phyloP scores from a whole-genome alignment of 1,140 invertebrate species.

The Marisa cornuarietis region DNA sequence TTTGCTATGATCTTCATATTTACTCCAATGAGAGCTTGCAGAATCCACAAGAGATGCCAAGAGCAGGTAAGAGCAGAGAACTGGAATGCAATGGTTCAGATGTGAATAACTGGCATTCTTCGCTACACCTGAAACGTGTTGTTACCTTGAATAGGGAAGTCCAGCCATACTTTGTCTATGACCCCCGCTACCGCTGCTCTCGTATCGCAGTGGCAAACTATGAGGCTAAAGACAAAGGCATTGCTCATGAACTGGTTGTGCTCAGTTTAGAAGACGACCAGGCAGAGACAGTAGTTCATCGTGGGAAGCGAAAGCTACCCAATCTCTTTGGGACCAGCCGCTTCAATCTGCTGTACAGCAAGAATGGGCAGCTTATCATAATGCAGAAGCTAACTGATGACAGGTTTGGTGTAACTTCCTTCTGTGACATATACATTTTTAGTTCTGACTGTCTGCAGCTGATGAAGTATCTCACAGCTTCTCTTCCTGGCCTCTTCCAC shows the following conservation, averaged over 20 bases:
- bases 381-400: slow-evolving; percentile 42
- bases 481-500: slow-evolving; percentile 31
- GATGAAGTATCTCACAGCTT: slow-evolving; percentile 32
- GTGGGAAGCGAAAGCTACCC: slow-evolving; percentile 33
- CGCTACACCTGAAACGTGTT: slow-evolving; percentile 15
- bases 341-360: slow-evolving; percentile 35
- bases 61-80: background rate
- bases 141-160: slow-evolving; percentile 37
- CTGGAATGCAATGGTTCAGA: too few relatives aligned
- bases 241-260: slow-evolving; percentile 33
- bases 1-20: slow-evolving; percentile 36
- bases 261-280: slow-evolving; percentile 19
- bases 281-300: slow-evolving; percentile 11
- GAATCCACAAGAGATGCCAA: background rate
- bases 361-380: slow-evolving; percentile 35
- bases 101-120: too few relatives aligned
- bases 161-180: slow-evolving; percentile 40
- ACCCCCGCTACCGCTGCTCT: slow-evolving; percentile 35
- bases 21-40: slow-evolving; percentile 28
- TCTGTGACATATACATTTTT: slow-evolving; percentile 42
- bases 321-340: slow-evolving; percentile 36
- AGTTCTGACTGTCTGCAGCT: slow-evolving; percentile 30
- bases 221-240: slow-evolving; percentile 15
- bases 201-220: slow-evolving; percentile 40
- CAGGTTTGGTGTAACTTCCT: slow-evolving; percentile 33